These are phyloP conservation scores for Magallana ariakensis DNA, from an alignment of 1,140 invertebrate genomes.

Conservation along the genomic window DNA sequence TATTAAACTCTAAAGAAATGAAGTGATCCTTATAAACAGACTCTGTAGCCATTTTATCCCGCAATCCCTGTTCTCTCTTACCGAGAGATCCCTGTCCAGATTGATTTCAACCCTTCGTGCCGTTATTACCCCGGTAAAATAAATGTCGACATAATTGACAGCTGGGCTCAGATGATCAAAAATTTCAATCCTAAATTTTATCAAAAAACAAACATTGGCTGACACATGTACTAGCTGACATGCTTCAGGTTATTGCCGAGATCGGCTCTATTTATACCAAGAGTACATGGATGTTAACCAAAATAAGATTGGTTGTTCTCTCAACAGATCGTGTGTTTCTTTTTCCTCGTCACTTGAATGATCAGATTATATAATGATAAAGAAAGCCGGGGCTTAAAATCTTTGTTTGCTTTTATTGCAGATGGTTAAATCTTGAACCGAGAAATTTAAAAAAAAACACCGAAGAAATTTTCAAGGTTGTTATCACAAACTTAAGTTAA, in stretches of 20 bases:
- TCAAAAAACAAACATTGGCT: slow-evolving; percentile 25
- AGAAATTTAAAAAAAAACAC: neutral
- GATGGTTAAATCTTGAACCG: neutral
- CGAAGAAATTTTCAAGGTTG: neutral
- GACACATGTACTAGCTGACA: slow-evolving; percentile 6
- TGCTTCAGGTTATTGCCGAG: neutral
- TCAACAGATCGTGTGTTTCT: slow-evolving; percentile 12
- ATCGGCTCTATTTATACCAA: slow-evolving; percentile 23
- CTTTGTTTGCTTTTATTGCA: slow-evolving; percentile 11
- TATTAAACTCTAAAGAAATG: slow-evolving; percentile 26
- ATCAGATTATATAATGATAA: slow-evolving; percentile 30
- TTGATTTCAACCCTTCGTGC: neutral
- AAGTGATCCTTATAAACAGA: slow-evolving; percentile 16
- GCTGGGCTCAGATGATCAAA: slow-evolving; percentile 3
- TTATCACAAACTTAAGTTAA: neutral
- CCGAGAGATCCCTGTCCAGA: neutral
- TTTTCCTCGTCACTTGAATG: slow-evolving; percentile 4
- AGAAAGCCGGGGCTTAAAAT: neutral
- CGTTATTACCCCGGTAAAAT: neutral
- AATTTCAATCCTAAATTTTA: slow-evolving; percentile 32
- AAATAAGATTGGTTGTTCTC: slow-evolving; percentile 26
- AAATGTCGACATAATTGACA: slow-evolving; percentile 30
- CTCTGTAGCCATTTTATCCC: slow-evolving; percentile 17
- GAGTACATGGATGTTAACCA: slow-evolving; percentile 22
- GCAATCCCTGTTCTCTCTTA: slow-evolving; percentile 1